Base-by-base conservation (phyloP, 2,888 invertebrate species). In the Tribolium freemani region DNA sequence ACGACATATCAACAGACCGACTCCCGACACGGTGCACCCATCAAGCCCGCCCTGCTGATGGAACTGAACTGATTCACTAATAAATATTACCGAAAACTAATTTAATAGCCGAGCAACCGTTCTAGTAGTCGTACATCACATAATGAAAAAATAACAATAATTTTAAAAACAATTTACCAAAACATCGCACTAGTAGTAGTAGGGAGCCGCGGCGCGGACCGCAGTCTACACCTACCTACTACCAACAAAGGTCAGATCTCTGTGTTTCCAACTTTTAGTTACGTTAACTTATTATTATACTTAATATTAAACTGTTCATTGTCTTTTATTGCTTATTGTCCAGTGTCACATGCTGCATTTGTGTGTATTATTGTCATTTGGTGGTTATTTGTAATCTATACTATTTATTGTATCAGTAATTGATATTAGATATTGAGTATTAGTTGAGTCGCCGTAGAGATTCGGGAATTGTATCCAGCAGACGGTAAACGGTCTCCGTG, bases 311-410 rank as follows among this genome's bases (percentile, higher is more conserved):
- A 78, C 77, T 81, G 79, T 82, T 82, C 76, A 79, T 81, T 82
- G 82, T 83, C 82, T 81, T 82, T 82, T 69, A 84, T 87, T 86
- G 86, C 86, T 86, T 86, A 86, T 80, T 87, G 87, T 87, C 86
- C 86, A 86, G 86, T 87, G 86, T 87, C 85, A 86, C 84, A 84
- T 85, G 85, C 86, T 81, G 84, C 84, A 86, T 85, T 86, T 86
- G 84, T 86, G 85, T 86, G 84, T 84, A 84, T 84, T 82, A 84
- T 86, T 86, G 85, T 86, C 83, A 84, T 85, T 85, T 84, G 83
- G 82, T 86, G 84, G 85, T 86, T 85, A 85, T 85, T 85, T 86
- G 83, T 86, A 85, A 69, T 71, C 83, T 85, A 82, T 83, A 83
- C 83, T 85, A 84, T 84, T 85, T 83, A 84, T 84, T 85, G 84